Conservation (phyloP, 92 coral and sea anemone genomes). For the Paramuricea clavata region DNA sequence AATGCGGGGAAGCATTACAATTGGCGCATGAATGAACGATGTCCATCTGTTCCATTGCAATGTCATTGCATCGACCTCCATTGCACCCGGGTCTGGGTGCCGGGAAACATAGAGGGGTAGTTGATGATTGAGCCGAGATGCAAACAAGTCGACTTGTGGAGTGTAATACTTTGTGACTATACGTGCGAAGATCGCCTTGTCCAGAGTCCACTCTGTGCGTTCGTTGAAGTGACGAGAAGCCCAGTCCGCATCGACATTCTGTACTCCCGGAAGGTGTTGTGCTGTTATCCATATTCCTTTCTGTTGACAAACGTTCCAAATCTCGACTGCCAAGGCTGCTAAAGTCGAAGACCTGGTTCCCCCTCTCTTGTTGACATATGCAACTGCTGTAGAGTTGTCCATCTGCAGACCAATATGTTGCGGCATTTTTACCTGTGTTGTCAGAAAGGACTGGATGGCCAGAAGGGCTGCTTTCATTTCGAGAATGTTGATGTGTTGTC, state of each 20-base stretch:
- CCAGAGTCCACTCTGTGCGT: too few species aligned
- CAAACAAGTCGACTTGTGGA: slow-evolving; percentile 45
- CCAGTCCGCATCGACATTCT: slow-evolving; percentile 38
- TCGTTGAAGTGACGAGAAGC: slow-evolving; percentile 38
- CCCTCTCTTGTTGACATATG: slow-evolving; percentile 34
- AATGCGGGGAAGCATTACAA: slow-evolving; percentile 47
- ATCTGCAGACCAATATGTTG: slow-evolving; percentile 7
- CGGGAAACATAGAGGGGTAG: slow-evolving; percentile 22
- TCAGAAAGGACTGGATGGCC: slow-evolving; percentile 37
- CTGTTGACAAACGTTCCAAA: slow-evolving; percentile 10
- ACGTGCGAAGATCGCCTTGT: slow-evolving; percentile 28
- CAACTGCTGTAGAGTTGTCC: slow-evolving; percentile 30
- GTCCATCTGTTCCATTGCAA: slow-evolving; percentile 29
- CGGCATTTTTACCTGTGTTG: background rate
- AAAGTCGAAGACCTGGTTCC: slow-evolving; percentile 29
- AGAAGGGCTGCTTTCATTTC: slow-evolving; percentile 38
- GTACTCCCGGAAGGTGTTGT: slow-evolving; percentile 34
- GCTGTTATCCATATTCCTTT: slow-evolving; percentile 25
- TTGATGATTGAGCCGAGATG: slow-evolving; percentile 28
- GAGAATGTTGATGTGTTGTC: slow-evolving; percentile 44
- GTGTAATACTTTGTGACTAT: slow-evolving; percentile 21
- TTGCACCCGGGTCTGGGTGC: slow-evolving; percentile 29
- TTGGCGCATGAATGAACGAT: slow-evolving; percentile 29
- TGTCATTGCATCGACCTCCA: slow-evolving; percentile 26
- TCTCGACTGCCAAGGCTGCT: background rate